Percentiles rank a stretch among this genome's conserved stretches.
phyloP scores from a whole-genome alignment of 2,113 vertebrate species.

The Percina caprodes region DNA sequence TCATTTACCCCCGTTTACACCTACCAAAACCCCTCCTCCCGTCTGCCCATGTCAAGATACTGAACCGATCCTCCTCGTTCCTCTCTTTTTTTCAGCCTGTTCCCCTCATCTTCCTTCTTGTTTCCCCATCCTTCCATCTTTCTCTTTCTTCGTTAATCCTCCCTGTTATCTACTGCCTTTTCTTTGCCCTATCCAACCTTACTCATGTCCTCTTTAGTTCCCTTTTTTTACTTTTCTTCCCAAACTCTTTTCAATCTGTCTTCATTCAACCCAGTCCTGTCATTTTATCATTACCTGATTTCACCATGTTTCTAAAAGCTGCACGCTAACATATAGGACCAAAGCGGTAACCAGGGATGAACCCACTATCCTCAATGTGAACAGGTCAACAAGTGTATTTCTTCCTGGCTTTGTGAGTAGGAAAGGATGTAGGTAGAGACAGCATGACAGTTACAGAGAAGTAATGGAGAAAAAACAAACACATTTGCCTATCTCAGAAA shows the following conservation, averaged over 20 bases:
- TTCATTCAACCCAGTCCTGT: background rate
- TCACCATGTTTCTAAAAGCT: background rate
- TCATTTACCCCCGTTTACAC: constrained; percentile 69
- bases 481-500: background rate
- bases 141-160: background rate
- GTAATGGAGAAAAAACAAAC: background rate
- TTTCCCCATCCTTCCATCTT: background rate
- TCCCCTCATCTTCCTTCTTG: background rate
- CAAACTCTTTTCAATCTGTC: background rate
- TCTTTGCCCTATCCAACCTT: background rate
- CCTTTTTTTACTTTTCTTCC: background rate
- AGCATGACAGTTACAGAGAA: background rate
- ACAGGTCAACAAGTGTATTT: background rate
- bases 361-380: constrained; percentile 1
- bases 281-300: background rate
- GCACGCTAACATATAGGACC: background rate
- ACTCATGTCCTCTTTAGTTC: background rate
- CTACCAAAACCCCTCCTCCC: constrained; percentile 25
- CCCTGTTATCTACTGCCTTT: background rate
- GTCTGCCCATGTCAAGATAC: background rate
- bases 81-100: constrained; percentile 8
- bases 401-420: background rate
- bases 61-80: background rate
- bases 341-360: background rate
- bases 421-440: background rate